Evolutionary conservation across 2,113 vertebrate genomes (phyloP), one percentile per base, ranked within the genome.

Genomic region (Chaenocephalus aceratus): DNA sequence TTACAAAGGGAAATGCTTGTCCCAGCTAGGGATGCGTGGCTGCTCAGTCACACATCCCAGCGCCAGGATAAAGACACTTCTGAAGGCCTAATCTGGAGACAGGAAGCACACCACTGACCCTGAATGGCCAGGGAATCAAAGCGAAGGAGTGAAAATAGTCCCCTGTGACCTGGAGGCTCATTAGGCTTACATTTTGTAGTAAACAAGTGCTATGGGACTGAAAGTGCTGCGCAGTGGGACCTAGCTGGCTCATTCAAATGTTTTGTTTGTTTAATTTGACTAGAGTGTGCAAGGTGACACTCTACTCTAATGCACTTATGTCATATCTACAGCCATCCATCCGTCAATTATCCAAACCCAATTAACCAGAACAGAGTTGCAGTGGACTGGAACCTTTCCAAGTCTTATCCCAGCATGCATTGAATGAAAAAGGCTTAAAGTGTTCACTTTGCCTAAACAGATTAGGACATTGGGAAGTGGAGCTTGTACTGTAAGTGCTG

Each of bases 71-170:
- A 86, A 84, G 79, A 51, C 70, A 80, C 78, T 65, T 81, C 61
- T 79, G 11, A 83, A 48, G 57, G 58, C 30, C 80, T 88, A 77
- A 82, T 90, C 79, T 74, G 45, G 51, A 64, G n/a, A 80, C 67
- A 86, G 86, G 79, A 90, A 86, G 53, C 62, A 21, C 75, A 80
- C 74, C 72, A 83, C 30, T 30, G 30, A 30, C 30, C 30, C 30
- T 30, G 10, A 65, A 58, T 49, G 63, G 68, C 52, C 64, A 44
- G 21, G 77, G 79, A 81, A 75, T 49, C 71, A 80, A 49, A 86
- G 76, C 49, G 67, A 84, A 76, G 7, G 36, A 86, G 76, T 53
- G 71, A 84, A 73, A 89, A 82, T 79, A 71, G 59, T 86, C 89
- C 77, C 86, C 65, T 80, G 83, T 73, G 82, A 78, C 63, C 56